Base-by-base conservation (phyloP, 2,888 invertebrate species). In the Gnatocerus cornutus region DNA sequence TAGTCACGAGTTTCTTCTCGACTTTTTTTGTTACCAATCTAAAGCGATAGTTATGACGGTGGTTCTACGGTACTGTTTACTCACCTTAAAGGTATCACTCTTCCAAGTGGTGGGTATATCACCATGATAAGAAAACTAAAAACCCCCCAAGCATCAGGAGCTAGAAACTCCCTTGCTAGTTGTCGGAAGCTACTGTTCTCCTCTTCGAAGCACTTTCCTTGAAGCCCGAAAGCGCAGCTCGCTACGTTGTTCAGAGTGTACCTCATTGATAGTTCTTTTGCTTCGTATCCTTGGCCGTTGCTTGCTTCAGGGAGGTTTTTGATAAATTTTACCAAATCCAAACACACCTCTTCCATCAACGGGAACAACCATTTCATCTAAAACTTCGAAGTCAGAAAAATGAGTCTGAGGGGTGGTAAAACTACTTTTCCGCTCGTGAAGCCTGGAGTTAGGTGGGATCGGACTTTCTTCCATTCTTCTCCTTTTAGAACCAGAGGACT, bases 401-500 rank as follows among this genome's bases (percentile, higher is more conserved):
- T 1, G 4, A 21, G 21, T 3, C 21, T 4, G n/a, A 9, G 3
- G 33, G 33, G 3, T 7, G 1, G 33, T 9, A 9, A 9, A 33
- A 1, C 3, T 80, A 87, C 86, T 68, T 87, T 87, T 39, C 84
- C 85, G 8, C 82, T 79, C 0, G 88, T 87, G 27, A 89, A 84
- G 1, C 86, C 86, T 0, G 88, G 84, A 1, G 88, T 86, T 10
- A 89, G 72, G 72, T 86, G 86, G 0, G 82, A 78, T 4, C 89
- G 82, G 0, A 85, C 78, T 0, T 81, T 79, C 68, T 87, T 87
- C 89, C 89, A 88, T 71, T 84, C 78, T 9, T 85, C 81, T 0
- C 87, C 87, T 8, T 81, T 84, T 14, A 88, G 71, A 0, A 81
- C 68, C 71, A 89, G 87, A 0, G 87, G 86, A 81, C 87, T 87